Percentiles rank a stretch among this genome's conserved stretches.
Evolutionary conservation across 1,140 invertebrate species (phyloP).

Genomic region (Drosophila parabipectinata): DNA sequence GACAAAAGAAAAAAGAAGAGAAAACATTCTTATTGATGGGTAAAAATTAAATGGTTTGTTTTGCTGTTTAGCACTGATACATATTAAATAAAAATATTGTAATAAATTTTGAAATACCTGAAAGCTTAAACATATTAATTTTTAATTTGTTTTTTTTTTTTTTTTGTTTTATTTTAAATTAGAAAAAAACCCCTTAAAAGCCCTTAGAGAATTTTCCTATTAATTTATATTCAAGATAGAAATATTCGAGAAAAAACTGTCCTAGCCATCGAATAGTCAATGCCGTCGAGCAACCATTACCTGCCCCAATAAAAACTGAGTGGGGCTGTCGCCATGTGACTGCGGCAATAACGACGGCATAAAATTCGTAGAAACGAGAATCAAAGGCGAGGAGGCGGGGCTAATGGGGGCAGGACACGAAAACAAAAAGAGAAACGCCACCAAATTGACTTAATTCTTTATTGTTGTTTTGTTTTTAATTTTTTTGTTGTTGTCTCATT

Average conservation of each 20-base stretch:
- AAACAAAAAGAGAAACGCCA: constrained; percentile 26
- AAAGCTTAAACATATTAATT: too few relatives aligned
- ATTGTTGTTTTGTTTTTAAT: constrained; percentile 34
- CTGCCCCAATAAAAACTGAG: constrained; percentile 56
- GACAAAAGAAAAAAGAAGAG: too few relatives aligned
- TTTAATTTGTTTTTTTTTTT: too few relatives aligned
- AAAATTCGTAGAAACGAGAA: constrained; percentile 42
- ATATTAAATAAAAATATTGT: too few relatives aligned
- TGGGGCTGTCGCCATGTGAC: constrained; percentile 41
- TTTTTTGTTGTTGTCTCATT: neutral
- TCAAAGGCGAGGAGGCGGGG: constrained; percentile 6
- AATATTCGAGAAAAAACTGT: constrained; percentile 14
- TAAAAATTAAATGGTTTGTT: too few relatives aligned
- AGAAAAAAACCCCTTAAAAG: too few relatives aligned
- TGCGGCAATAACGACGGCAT: constrained; percentile 46
- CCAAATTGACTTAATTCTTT: constrained; percentile 56
- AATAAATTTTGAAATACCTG: too few relatives aligned
- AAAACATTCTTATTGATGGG: too few relatives aligned
- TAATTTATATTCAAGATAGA: constrained; percentile 1
- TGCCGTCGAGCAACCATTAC: constrained; percentile 51
- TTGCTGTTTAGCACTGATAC: too few relatives aligned
- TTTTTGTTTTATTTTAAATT: too few relatives aligned
- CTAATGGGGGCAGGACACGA: constrained; percentile 1
- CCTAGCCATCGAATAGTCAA: constrained; percentile 16
- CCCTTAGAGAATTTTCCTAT: neutral